These are phyloP conservation scores for Copidosoma aretas DNA, from an alignment of 2,888 invertebrate species.

Conservation along the genomic window DNA sequence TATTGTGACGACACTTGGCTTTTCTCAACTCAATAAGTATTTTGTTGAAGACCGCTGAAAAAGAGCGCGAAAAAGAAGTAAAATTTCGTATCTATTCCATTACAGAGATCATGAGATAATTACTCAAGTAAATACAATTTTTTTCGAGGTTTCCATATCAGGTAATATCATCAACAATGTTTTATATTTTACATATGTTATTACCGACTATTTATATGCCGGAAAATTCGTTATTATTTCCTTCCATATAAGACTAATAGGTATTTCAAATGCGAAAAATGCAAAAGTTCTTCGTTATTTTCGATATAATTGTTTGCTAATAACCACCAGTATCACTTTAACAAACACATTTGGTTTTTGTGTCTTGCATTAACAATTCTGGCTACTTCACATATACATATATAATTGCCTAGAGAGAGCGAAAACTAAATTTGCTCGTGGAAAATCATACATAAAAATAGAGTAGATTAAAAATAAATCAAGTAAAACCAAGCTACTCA, in stretches of 20 bases:
- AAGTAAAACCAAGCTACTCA: background rate
- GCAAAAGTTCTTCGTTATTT: too few species aligned
- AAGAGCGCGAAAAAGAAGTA: conserved; percentile 4
- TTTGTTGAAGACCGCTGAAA: conserved; percentile 22
- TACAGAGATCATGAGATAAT: conserved; percentile 4
- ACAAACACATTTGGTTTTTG: conserved; percentile 2
- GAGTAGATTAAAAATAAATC: conserved; percentile 8
- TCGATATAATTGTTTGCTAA: too few species aligned
- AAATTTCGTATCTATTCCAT: background rate
- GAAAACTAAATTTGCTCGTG: conserved; percentile 12
- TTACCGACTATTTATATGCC: background rate
- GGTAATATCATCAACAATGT: background rate
- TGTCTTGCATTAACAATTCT: conserved; percentile 1
- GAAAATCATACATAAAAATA: conserved; percentile 2
- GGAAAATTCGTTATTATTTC: background rate
- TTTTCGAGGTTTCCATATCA: background rate
- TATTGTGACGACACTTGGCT: conserved; percentile 9
- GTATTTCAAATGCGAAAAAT: background rate
- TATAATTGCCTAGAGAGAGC: conserved; percentile 6
- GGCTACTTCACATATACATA: conserved; percentile 1
- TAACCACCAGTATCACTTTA: too few species aligned
- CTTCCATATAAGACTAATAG: conserved; percentile 4
- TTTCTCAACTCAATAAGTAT: conserved; percentile 5
- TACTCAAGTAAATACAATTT: conserved; percentile 7
- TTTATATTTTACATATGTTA: conserved; percentile 5